Conservation (phyloP, 2,888 invertebrate species). For the Nephrotoma flavescens region DNA sequence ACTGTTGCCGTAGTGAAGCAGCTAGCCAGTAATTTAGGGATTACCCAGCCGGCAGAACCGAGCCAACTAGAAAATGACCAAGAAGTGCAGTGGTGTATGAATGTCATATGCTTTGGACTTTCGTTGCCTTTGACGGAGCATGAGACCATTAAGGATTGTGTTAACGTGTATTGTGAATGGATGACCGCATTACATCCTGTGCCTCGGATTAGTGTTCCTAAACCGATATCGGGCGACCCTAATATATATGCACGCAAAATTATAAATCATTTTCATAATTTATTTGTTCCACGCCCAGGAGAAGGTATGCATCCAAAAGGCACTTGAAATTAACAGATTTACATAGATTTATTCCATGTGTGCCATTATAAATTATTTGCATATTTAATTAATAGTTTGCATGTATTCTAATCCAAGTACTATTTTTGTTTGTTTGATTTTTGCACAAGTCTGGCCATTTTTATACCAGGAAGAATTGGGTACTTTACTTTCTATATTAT, state of each 20-base stretch:
- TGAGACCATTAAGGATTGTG: conserved; percentile 89
- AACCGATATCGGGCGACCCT: conserved; percentile 76
- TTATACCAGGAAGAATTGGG: conserved; percentile 77
- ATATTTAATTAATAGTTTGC: conserved; percentile 6
- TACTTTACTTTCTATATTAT: conserved; percentile 31
- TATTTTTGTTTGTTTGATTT: conserved; percentile 8
- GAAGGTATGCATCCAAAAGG: conserved; percentile 51
- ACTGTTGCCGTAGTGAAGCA: conserved; percentile 45
- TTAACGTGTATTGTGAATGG: conserved; percentile 96
- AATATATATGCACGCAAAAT: conserved; percentile 83
- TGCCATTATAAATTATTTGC: conserved; percentile 5
- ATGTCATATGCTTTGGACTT: conserved; percentile 81
- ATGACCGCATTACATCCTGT: conserved; percentile 70
- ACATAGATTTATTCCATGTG: conserved; percentile 5
- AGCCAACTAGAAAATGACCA: conserved; percentile 69
- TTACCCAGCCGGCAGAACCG: conserved; percentile 71
- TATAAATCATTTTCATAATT: conserved; percentile 81
- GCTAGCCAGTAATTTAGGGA: conserved; percentile 42
- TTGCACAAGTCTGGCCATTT: conserved; percentile 70
- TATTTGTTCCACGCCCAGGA: conserved; percentile 85
- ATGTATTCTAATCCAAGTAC: conserved; percentile 4
- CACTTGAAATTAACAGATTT: neutral
- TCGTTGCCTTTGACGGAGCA: conserved; percentile 82
- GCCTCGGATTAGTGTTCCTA: conserved; percentile 77
- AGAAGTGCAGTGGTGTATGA: conserved; percentile 80